Percentiles rank a stretch among this genome's conserved stretches.
Conservation (phyloP, 2,888 invertebrate species). For the Ochlodes sylvanus region DNA sequence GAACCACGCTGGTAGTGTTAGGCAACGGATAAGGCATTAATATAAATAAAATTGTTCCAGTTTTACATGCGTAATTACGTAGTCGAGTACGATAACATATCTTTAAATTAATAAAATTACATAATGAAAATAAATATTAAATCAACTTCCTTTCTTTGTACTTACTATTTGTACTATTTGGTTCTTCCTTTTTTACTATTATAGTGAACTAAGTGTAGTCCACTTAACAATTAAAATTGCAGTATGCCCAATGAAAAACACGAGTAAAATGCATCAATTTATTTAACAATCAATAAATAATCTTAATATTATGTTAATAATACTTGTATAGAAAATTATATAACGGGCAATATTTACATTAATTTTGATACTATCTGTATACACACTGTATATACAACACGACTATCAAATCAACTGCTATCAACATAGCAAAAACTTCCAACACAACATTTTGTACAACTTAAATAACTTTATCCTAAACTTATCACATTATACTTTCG, state of each 20-base stretch:
- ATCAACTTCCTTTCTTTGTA: no score
- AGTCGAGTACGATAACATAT: no score
- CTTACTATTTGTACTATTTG: no score
- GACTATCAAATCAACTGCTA: conserved; percentile 6
- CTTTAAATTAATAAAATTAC: no score
- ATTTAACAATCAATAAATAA: conserved; percentile 59
- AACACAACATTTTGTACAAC: conserved; percentile 36
- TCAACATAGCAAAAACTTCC: conserved; percentile 5
- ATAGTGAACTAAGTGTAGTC: no score
- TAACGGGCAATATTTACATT: conserved; percentile 63
- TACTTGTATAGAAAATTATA: conserved; percentile 53
- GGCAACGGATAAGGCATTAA: no score
- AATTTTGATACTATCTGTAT: conserved; percentile 27
- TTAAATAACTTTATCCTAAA: conserved; percentile 13
- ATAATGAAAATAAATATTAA: no score
- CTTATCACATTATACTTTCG: conserved; percentile 51
- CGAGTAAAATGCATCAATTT: conserved; percentile 40
- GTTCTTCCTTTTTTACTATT: no score
- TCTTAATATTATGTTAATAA: conserved; percentile 59
- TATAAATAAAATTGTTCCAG: no score
- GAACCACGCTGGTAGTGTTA: no score
- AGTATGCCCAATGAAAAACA: not conserved
- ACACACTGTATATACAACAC: conserved; percentile 8
- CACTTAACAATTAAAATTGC: no score
- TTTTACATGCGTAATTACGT: no score